Evolutionary conservation across 2,888 invertebrate genomes (phyloP).

Genomic region (Folsomia candida): DNA sequence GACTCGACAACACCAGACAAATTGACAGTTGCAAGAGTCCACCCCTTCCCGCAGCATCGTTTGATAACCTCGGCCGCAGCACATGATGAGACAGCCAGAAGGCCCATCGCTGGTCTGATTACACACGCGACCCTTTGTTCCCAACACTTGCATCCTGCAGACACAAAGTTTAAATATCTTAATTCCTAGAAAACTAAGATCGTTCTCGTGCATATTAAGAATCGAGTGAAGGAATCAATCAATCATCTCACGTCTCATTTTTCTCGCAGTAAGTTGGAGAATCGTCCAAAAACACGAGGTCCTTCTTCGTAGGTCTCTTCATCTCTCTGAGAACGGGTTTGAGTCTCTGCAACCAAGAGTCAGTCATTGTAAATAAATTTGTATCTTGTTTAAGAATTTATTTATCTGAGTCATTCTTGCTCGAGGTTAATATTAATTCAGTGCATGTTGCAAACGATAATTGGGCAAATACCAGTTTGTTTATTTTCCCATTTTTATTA

Average conservation of each 20-base stretch:
- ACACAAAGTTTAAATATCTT: slow-evolving; percentile 5
- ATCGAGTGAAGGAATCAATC: not conserved
- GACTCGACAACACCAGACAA: slow-evolving; percentile 90
- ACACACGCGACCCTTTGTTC: slow-evolving; percentile 75
- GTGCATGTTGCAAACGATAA: too few species aligned
- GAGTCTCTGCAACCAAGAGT: too few species aligned
- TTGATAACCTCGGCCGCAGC: slow-evolving; percentile 78
- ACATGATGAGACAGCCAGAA: slow-evolving; percentile 83
- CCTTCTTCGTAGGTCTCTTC: slow-evolving; percentile 85
- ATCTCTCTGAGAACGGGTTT: slow-evolving; percentile 72
- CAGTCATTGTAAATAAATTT: too few species aligned
- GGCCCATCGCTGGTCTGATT: slow-evolving; percentile 77
- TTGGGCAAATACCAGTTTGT: too few species aligned
- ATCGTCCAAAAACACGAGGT: slow-evolving; percentile 82
- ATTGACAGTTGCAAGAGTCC: slow-evolving; percentile 82
- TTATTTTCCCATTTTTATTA: slow-evolving; percentile 42
- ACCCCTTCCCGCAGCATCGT: slow-evolving; percentile 68
- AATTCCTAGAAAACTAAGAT: not conserved
- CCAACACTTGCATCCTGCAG: slow-evolving; percentile 57
- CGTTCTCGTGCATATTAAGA: too few species aligned
- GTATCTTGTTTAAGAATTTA: too few species aligned
- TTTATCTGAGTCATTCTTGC: too few species aligned
- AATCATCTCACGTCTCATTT: slow-evolving; percentile 73
- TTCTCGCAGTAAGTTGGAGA: slow-evolving; percentile 89
- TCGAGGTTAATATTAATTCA: too few species aligned